Evolutionary conservation across 1,140 invertebrate species (phyloP), one percentile per base, ranked within the genome.

Genomic region (Panagrolaimus sp.): DNA sequence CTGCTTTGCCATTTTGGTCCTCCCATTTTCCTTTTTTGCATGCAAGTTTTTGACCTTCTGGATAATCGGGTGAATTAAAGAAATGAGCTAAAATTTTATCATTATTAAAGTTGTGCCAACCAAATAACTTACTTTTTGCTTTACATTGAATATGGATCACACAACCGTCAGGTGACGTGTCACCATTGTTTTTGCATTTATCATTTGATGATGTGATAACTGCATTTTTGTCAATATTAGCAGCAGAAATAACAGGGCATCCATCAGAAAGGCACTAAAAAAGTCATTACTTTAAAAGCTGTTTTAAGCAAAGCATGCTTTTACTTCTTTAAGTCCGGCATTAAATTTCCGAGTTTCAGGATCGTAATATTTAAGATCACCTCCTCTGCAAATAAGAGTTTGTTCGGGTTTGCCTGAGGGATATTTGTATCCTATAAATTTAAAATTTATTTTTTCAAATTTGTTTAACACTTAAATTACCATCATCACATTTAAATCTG

Each of bases 11-110:
- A 28, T 58, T 58, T 28, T 58, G 21, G 17, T 58, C 52, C 10
- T 26, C 21, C 52, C 52, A 58, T 58, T 58, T 58, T 21, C 52
- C 52, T 10, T 12, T 21, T 58, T 58, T 58, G 52, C 52, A 58
- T 12, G 52, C 17, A 1, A 58, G 52, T n/a, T 21, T 58, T 58
- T 58, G 21, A 26, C 52, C 52, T 12, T 58, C 28, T 5, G 52
- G 21, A 14, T 58, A 58, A 28, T 58, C 52, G 8, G 52, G 52
- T 12, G 21, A 26, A 12, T 58, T 28, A 6, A 58, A 58, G 52
- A 26, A 58, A 28, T 58, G 28, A 58, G 52, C 52, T 58, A 28
- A n/a, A 58, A 58, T 21, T 24, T 21, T 21, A 58, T 21, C 10
- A 0, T 58, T n/a, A 58, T 26, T n/a, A 26, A 0, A 12, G 28